phyloP scores from a whole-genome alignment of 2,113 vertebrate genomes.

The Megaceryle torquata region DNA sequence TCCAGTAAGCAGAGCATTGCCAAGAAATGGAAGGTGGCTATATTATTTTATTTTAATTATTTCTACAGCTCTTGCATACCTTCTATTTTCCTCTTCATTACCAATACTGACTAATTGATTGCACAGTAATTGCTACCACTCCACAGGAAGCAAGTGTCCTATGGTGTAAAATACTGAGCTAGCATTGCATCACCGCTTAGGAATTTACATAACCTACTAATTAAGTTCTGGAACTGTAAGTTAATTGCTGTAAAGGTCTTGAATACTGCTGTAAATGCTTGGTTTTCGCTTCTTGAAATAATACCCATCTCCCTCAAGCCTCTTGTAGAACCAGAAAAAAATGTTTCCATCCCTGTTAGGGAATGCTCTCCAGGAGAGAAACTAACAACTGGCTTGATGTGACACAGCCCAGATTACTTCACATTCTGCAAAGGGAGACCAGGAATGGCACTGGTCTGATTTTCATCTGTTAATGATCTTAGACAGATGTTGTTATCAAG shows the following conservation, averaged over 20 bases:
- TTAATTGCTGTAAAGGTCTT: not conserved
- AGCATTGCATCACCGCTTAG: not conserved
- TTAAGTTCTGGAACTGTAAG: not conserved
- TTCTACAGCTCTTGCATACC: not conserved
- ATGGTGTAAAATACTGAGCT: not conserved
- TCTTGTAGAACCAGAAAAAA: not conserved
- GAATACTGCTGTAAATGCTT: not conserved
- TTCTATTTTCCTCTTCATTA: not conserved
- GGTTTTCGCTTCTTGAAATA: not conserved
- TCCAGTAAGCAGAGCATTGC: not conserved
- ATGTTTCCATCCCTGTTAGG: not conserved
- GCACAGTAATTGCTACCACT: not conserved
- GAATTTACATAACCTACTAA: not conserved
- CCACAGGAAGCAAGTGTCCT: not conserved
- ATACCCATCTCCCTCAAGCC: not conserved
- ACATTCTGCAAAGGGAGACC: not conserved
- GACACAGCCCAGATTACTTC: not conserved
- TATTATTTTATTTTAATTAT: not conserved
- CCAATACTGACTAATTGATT: not conserved
- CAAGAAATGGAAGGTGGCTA: not conserved
- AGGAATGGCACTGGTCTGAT: not conserved
- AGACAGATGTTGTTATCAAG: not conserved
- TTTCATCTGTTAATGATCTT: not conserved
- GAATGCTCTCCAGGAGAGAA: not conserved
- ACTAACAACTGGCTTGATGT: not conserved